Conservation (phyloP, 2,797 vertebrate species). For the Paramormyrops hopkinsi region DNA sequence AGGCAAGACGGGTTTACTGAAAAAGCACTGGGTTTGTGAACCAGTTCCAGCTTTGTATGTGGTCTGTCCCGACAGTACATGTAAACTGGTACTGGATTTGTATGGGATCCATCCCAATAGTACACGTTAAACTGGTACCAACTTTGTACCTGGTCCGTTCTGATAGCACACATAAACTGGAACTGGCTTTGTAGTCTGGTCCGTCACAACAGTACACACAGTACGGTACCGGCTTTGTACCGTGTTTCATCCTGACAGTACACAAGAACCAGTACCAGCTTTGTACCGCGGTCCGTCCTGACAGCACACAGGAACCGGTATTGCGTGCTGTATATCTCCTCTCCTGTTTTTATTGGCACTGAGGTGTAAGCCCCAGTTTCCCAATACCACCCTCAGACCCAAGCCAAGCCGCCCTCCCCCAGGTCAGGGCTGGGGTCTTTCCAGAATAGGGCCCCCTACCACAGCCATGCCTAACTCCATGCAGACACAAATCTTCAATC, state of each 20-base stretch:
- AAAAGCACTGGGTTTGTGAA: background rate
- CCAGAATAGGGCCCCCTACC: slow-evolving; percentile 44
- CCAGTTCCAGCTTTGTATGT: background rate
- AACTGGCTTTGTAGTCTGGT: background rate
- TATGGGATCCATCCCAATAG: background rate
- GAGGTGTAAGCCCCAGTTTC: background rate
- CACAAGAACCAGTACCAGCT: background rate
- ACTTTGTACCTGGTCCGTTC: background rate
- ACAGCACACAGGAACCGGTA: background rate
- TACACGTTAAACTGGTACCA: background rate
- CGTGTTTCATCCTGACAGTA: background rate
- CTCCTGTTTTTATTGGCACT: background rate
- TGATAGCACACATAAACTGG: background rate
- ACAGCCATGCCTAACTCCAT: slow-evolving; percentile 50
- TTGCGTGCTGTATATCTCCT: background rate
- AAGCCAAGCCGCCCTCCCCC: background rate
- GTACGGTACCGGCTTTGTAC: background rate
- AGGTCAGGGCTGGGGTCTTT: slow-evolving; percentile 41
- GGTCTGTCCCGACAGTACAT: background rate
- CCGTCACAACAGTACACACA: background rate
- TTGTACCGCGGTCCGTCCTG: background rate
- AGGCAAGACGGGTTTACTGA: background rate
- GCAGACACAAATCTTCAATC: slow-evolving; percentile 43
- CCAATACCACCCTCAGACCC: background rate
- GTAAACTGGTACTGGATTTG: background rate